phyloP scores from a whole-genome alignment of 1,140 invertebrate species.

The Scaptomyza graminum region DNA sequence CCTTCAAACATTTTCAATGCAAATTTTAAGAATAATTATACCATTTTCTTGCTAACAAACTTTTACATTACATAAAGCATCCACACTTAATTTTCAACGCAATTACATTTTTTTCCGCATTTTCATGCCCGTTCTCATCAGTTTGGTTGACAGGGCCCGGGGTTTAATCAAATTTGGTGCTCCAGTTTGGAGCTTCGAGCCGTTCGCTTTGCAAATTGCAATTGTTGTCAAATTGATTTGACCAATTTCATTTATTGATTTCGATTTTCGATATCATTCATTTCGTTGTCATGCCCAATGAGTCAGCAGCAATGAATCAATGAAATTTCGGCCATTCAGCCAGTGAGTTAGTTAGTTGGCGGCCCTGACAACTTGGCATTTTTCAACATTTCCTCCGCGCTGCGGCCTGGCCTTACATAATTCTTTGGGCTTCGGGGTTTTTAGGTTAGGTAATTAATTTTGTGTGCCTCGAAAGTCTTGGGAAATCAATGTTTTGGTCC shows the following conservation, averaged over 20 bases:
- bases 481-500: constrained; percentile 74
- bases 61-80: too few relatives aligned
- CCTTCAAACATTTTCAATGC: too few relatives aligned
- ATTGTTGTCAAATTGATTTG: constrained; percentile 82
- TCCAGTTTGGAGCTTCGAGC: constrained; percentile 45
- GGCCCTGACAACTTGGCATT: constrained; percentile 43
- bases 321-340: not conserved
- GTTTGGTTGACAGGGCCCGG: not conserved
- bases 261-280: constrained; percentile 80
- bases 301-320: constrained; percentile 58
- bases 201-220: constrained; percentile 58
- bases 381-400: constrained; percentile 16
- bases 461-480: constrained; percentile 74
- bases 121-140: not conserved
- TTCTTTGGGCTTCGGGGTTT: constrained; percentile 45
- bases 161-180: constrained; percentile 74
- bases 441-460: constrained; percentile 82
- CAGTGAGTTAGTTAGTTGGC: too few relatives aligned
- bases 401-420: constrained; percentile 55
- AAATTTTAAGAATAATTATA: too few relatives aligned
- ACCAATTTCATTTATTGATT: constrained; percentile 82
- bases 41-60: too few relatives aligned
- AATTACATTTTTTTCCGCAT: not conserved
- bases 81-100: not conserved
- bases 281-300: constrained; percentile 74